These are phyloP conservation scores for Dicycla oo DNA, from an alignment of 2,888 invertebrate genomes.

Conservation along the genomic window DNA sequence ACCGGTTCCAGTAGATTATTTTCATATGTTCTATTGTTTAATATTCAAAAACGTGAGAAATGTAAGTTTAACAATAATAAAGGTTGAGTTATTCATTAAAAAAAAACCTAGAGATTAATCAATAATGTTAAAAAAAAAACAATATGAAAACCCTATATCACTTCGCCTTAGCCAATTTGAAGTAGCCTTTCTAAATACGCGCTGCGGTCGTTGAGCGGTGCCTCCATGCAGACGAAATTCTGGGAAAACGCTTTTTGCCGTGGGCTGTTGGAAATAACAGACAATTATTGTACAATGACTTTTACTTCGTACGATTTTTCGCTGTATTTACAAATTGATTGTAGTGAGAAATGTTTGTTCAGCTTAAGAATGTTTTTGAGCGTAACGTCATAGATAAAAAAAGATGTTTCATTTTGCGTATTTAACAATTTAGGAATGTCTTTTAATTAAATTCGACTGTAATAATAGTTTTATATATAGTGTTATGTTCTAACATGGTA, in stretches of 20 bases:
- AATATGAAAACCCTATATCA: neutral
- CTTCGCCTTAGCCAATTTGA: neutral
- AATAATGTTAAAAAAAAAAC: neutral
- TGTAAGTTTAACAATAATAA: neutral
- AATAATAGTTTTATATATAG: conserved; percentile 5
- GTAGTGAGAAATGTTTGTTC: conserved; percentile 32
- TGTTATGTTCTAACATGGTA: neutral
- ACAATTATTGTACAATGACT: conserved; percentile 78
- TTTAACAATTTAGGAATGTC: neutral
- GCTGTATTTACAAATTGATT: conserved; percentile 54
- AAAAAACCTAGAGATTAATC: neutral
- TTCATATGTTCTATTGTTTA: neutral
- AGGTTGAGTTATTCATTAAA: neutral
- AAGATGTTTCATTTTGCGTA: neutral
- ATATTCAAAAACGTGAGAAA: neutral
- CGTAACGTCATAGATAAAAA: neutral
- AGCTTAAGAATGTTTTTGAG: neutral
- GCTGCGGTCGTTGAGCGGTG: conserved; percentile 54
- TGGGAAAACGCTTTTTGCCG: conserved; percentile 77
- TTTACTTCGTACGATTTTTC: conserved; percentile 58
- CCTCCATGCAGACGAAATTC: conserved; percentile 79
- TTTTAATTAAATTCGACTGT: neutral
- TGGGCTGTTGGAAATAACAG: conserved; percentile 76
- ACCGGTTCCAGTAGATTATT: neutral
- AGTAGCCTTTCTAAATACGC: conserved; percentile 37